These are phyloP conservation scores for Temnothorax rugatulus DNA, from an alignment of 2,888 invertebrate genomes.

Conservation along the genomic window DNA sequence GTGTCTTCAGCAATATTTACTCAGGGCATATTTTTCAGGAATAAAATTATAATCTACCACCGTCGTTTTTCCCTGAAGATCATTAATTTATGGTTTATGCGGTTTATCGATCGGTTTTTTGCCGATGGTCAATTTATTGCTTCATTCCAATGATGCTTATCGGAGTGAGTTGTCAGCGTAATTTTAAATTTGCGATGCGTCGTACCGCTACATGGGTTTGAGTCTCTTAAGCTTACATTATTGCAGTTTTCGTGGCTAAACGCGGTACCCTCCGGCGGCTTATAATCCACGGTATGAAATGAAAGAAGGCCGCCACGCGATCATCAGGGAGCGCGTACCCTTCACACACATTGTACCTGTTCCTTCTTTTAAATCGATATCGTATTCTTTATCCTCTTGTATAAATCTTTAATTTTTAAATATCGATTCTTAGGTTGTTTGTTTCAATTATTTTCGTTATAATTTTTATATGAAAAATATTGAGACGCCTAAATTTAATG, in stretches of 20 bases:
- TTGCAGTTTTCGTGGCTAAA: conserved; percentile 63
- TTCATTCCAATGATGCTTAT: conserved; percentile 62
- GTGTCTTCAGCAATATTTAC: conserved; percentile 12
- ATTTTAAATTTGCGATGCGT: conserved; percentile 72
- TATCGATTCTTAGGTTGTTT: background rate
- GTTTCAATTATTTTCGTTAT: background rate
- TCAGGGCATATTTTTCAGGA: background rate
- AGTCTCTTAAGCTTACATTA: conserved; percentile 54
- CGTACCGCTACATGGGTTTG: conserved; percentile 57
- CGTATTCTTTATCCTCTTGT: background rate
- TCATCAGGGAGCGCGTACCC: background rate
- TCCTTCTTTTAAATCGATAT: background rate
- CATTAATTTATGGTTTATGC: conserved; percentile 48
- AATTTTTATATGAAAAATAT: background rate
- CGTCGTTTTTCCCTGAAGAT: background rate
- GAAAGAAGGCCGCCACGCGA: background rate
- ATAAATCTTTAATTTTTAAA: background rate
- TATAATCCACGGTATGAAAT: background rate
- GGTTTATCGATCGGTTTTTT: conserved; percentile 56
- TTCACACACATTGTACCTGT: background rate
- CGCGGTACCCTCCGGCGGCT: conserved; percentile 46
- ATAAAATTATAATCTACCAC: conserved; percentile 16
- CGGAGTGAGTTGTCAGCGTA: conserved; percentile 68
- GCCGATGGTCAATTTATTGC: conserved; percentile 32
- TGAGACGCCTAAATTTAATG: background rate